Base-by-base conservation (phyloP, 2,113 vertebrate species). In the Triplophysa siluroides region DNA sequence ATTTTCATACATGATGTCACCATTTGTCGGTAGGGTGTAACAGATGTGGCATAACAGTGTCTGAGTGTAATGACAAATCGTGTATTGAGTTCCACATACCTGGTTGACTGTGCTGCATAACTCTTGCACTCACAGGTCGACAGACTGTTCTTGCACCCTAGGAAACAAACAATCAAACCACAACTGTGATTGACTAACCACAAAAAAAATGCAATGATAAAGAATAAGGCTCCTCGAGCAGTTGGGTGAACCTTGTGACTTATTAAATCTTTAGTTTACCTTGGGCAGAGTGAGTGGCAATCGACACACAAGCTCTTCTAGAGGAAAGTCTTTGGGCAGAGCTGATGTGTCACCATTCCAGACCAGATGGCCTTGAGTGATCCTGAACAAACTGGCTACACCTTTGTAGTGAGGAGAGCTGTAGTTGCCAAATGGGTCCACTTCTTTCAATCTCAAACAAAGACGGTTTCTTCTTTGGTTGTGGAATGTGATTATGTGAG, bases 321-420 rank as follows among this genome's bases (percentile, higher is more conserved):
- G 62, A 29, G 88, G 83, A 43, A 84, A 89, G 0, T 86, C 71
- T 67, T 88, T 72, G 18, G 24, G 56, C 0, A 10, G 23, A 12
- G 84, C 72, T 0, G 82, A 63, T 21, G 81, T 79, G 60, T 93
- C 90, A 54, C 85, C 87, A 11, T 65, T 83, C 84, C 86, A 86
- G 33, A 82, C 83, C 82, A 91, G 83, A 80, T 92, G 90, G 70
- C 89, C 89, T 88, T 89, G 93, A 86, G 83, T 83, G 63, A 95
- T 76, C 89, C 93, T 95, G 70, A 93, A 94, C 78, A 96, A 91
- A 8, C 89, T 54, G 50, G 83, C 89, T 0, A 91, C 90, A 45
- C 95, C 96, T 86, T 96, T 98, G 86, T 96, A 96, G 88, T 97
- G 88, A 23, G 94, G 91, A 4, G 92, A 97, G 81, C 94, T 95